Evolutionary conservation across 2,888 invertebrate species (phyloP), one percentile per base, ranked within the genome.

Genomic region (Philhelius pedissequus): DNA sequence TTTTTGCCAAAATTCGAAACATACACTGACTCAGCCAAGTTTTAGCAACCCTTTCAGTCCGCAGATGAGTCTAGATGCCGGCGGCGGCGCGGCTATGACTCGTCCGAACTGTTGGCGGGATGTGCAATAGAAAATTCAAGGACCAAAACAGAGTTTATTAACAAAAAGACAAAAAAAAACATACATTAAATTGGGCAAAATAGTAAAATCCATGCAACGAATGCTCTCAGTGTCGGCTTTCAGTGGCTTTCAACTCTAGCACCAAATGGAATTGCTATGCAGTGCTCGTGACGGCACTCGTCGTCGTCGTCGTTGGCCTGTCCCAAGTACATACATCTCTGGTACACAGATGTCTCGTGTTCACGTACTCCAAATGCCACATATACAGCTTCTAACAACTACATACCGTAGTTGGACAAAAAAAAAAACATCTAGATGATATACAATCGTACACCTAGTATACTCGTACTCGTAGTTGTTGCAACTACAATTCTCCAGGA

Each of bases 181-280:
- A 71, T 84, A 71, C 68, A 71, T 84, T 80, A 84, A 84, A 84
- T 84, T 84, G 84, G 75, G 71, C 80, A 75, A 84, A 84, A 84
- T 84, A 76, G 80, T 71, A 84, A 79, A 84, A 84, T 84, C 80
- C 84, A 84, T 76, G 80, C 84, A 75, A 70, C 75, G 79, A 80
- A 75, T 80, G 80, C 71, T 68, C 80, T 75, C 84, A 84, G 75
- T 84, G 80, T 84, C 80, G 84, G 84, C 84, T 84, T 84, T 84
- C 80, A 84, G 84, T 84, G 84, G 84, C 84, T 84, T 84, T 84
- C 84, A 79, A 71, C 75, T n/a, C n/a, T 84, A 71, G 80, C 70
- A 76, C 80, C 70, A 84, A 84, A 80, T 80, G 75, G 75, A 84
- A 80, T 84, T 80, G 84, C 75, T 84, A 84, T 84, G 84, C 84